Base-by-base conservation (phyloP, 2,797 vertebrate genomes). In the Lutjanus argentimaculatus region DNA sequence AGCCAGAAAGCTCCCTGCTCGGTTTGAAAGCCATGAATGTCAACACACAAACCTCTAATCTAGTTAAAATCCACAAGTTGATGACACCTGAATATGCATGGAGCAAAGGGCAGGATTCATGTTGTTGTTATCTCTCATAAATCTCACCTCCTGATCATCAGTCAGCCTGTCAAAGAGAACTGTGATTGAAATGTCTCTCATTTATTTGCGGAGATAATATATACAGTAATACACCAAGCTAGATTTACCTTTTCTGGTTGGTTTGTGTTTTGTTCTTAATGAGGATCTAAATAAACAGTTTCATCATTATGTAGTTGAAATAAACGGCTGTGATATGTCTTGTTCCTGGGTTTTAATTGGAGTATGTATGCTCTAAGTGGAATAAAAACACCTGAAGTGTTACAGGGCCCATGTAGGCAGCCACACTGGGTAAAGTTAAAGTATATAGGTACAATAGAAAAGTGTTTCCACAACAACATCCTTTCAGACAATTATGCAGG, bases 1-100 rank as follows among this genome's bases (percentile, higher is more conserved):
- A 95, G 84, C 85, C 57, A 75, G 89, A 88, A 82, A 89, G 82
- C 71, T 17, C 53, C 22, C 21, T 51, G 36, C 63, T 76, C 61
- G 8, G 11, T 84, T 72, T 69, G 61, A 87, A 87, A 90, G 86
- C 79, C 71, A 61, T 79, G 79, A 87, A 90, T 90, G 92, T 93
- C 89, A 90, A 85, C 74, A 85, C 46, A 69, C 73, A 85, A 90
- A 79, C 82, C 82, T 85, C 82, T 86, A 80, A 91, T 92, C 88
- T 86, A 36, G 77, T 80, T 82, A 74, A 69, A 72, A 87, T 77
- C 65, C 77, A 81, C 67, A 56, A 57, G 75, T 63, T 85, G 80
- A 89, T 86, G 78, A 79, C 69, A 72, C 86, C 81, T 87, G 77
- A 88, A 85, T 92, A 84, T 81, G 64, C 70, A 79, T 67, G 21